Evolutionary conservation across 2,888 invertebrate species (phyloP).

Genomic region (Erynnis tages): DNA sequence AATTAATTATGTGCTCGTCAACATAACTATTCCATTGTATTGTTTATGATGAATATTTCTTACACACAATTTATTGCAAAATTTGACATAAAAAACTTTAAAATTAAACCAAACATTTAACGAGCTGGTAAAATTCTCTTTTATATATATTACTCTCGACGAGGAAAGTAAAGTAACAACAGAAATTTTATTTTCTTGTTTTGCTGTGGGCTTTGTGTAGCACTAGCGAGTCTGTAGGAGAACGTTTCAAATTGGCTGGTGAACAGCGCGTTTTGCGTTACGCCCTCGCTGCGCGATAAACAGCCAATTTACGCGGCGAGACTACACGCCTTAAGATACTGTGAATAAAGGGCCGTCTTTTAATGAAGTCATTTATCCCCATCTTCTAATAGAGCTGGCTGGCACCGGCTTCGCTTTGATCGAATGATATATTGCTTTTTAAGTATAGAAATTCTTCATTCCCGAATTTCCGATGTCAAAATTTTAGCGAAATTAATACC

Average conservation of each 20-base stretch:
- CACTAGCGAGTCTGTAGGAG: constrained; percentile 44
- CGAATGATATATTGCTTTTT: constrained; percentile 47
- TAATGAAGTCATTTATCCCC: constrained; percentile 64
- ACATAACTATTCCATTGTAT: not conserved
- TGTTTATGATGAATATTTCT: too few relatives aligned
- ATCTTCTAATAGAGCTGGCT: constrained; percentile 41
- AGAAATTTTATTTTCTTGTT: constrained; percentile 64
- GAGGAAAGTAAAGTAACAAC: constrained; percentile 39
- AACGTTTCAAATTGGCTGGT: constrained; percentile 62
- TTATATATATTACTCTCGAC: constrained; percentile 42
- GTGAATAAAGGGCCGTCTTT: constrained; percentile 51
- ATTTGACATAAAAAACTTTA: constrained; percentile 1
- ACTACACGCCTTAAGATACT: constrained; percentile 48
- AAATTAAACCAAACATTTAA: constrained; percentile 27
- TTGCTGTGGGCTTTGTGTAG: constrained; percentile 55
- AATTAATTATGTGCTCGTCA: not conserved
- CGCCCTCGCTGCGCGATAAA: constrained; percentile 54
- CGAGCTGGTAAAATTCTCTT: constrained; percentile 40
- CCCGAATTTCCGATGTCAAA: constrained; percentile 25
- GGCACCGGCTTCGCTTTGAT: constrained; percentile 44
- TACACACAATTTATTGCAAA: too few relatives aligned
- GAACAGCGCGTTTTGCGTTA: constrained; percentile 55
- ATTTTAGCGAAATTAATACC: constrained; percentile 42
- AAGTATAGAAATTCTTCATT: constrained; percentile 46
- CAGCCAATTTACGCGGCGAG: constrained; percentile 60